Base-by-base conservation (phyloP, 2,888 invertebrate species). In the Prosopocoilus inquinatus region DNA sequence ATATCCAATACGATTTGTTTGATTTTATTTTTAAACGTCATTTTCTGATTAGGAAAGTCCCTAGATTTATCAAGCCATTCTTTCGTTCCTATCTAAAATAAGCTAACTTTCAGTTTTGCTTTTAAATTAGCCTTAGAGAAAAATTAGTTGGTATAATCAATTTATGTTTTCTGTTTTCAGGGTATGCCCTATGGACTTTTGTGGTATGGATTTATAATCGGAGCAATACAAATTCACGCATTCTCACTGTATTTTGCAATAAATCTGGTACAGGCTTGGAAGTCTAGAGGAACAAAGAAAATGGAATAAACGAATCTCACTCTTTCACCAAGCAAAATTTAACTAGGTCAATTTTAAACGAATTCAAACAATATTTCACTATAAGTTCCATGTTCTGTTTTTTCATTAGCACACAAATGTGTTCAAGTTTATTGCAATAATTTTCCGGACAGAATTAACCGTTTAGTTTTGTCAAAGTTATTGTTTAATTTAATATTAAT, bases 141-240 rank as follows among this genome's bases (percentile, higher is more conserved):
- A 16, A 4, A 15, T 7, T 15, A 7, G n/a, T 35, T 45, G n/a
- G n/a, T 16, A 16, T 28, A 28, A 7, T 5, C 20, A 28, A 28
- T 28, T 28, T 28, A 28, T 28, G 5, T 45, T 36, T 48, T 53
- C 57, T 20, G 54, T 51, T 68, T 85, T 57, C 80, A 94, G 91
- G 91, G 88, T 11, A 89, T 91, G 74, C 96, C 96, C 0, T 92
- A 95, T 72, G 94, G 94, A 11, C 80, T 96, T 20, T 81, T 96
- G 58, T 96, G 95, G 96, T 94, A 93, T 75, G 90, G 89, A 57
- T 96, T 96, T 77, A 86, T 96, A 60, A 79, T 92, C 44, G 79
- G 92, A 9, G 93, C 91, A 4, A 82, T 91, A 38, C 96, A 97
- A 81, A 88, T 96, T 49, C 95, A 95, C 75, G 82, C 85, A 62